Evolutionary conservation across 2,113 vertebrate genomes (phyloP).

Genomic region (Excalfactoria chinensis): DNA sequence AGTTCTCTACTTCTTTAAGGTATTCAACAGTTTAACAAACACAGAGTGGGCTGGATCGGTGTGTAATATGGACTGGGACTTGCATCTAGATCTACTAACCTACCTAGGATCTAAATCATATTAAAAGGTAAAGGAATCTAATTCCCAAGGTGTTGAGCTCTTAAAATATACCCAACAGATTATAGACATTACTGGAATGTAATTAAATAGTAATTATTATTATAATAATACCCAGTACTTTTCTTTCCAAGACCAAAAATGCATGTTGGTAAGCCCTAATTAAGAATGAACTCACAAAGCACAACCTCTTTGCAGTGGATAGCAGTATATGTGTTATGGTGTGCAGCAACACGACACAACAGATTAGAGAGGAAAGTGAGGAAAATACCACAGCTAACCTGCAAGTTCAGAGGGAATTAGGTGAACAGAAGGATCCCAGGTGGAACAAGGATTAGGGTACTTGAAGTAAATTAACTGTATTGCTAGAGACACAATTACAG

Average conservation of each 20-base stretch:
- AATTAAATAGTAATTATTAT: slow-evolving; percentile 25
- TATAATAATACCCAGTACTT: slow-evolving; percentile 4
- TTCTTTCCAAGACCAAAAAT: slow-evolving; percentile 1
- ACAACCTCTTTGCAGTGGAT: not conserved
- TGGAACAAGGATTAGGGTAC: slow-evolving; percentile 24
- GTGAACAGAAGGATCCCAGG: slow-evolving; percentile 25
- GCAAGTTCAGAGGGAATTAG: slow-evolving; percentile 6
- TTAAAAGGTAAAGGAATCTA: not conserved
- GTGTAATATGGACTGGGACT: not conserved
- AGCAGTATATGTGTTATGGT: not conserved
- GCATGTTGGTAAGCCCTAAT: slow-evolving; percentile 23
- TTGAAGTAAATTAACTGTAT: not conserved
- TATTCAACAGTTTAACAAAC: not conserved
- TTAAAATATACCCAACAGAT: not conserved
- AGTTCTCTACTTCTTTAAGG: not conserved
- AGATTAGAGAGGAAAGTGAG: not conserved
- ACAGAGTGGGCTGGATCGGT: not conserved
- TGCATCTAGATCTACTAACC: not conserved
- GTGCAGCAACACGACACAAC: slow-evolving; percentile 43
- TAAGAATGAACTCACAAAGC: not conserved
- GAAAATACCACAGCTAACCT: slow-evolving; percentile 24
- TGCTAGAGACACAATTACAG: not conserved
- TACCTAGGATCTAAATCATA: not conserved
- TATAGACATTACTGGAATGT: not conserved
- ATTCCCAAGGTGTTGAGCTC: not conserved